Percentiles rank a stretch among this genome's conserved stretches.
Conservation (phyloP, 1,140 invertebrate species). For the Caerostris extrusa region DNA sequence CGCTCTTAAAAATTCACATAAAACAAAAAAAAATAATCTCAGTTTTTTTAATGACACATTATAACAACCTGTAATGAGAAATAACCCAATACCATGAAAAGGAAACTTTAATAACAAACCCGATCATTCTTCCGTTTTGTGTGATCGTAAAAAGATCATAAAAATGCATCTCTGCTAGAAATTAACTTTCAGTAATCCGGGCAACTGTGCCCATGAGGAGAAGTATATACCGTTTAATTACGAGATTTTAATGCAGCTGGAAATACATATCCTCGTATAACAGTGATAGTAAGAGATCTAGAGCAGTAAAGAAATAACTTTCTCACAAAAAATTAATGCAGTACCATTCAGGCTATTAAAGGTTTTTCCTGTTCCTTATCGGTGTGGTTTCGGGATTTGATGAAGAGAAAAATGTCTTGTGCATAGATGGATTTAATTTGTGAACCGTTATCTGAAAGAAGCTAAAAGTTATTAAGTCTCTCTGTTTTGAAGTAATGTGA, state of each 20-base stretch:
- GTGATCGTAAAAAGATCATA: slow-evolving; percentile 41
- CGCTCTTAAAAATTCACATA: too few species aligned
- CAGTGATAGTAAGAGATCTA: neutral
- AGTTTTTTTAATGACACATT: too few species aligned
- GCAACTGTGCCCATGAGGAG: neutral
- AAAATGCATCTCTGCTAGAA: slow-evolving; percentile 21
- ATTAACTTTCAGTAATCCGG: slow-evolving; percentile 15
- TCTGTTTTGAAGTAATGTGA: neutral
- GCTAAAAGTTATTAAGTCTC: neutral
- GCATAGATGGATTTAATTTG: neutral
- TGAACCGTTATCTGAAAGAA: neutral
- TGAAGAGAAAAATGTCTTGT: neutral
- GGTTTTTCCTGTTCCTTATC: neutral
- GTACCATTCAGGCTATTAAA: neutral
- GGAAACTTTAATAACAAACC: slow-evolving; percentile 5
- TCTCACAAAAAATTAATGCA: neutral
- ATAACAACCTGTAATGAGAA: too few species aligned
- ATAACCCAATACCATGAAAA: neutral
- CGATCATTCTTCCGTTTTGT: too few species aligned
- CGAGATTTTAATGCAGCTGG: neutral
- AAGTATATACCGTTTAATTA: neutral
- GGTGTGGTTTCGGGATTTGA: neutral
- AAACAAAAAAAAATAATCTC: too few species aligned
- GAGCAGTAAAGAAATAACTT: neutral
- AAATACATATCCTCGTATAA: neutral